Base-by-base conservation (phyloP, 2,113 vertebrate species). In the Abramis brama region DNA sequence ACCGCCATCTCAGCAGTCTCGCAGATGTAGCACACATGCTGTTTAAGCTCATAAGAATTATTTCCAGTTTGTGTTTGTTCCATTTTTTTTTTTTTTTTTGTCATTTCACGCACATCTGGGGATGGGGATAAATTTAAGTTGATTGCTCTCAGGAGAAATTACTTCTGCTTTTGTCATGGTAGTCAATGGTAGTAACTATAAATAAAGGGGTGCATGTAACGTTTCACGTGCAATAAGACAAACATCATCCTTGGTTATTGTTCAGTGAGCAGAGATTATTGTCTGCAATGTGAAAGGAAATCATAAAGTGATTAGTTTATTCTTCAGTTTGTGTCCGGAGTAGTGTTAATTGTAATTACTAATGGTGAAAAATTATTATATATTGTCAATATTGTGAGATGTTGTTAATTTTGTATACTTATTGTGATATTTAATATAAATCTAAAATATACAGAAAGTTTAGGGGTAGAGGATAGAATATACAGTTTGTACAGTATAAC, bases 101-200 rank as follows among this genome's bases (percentile, higher is more conserved):
- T 87, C 33, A 15, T 85, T 70, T 79, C 5, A 33, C 5, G 21
- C 83, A 62, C 83, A 88, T 77, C 87, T 88, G 79, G 60, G 68
- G 25, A 68, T 70, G 27, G 0, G 7, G n/a, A 50, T 52, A 10
- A 17, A 62, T 66, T 76, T 66, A 45, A 27, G 59, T 23, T 75
- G 39, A 62, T 75, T 60, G 79, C 73, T 60, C 57, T 86, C 70
- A 9, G 50, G 59, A 79, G 55, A 86, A 86, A 86, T 86, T 74
- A 60, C 15, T 60, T 75, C n/a, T 59, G 19, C 45, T 52, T 15
- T 66, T 79, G 45, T 60, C 59, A 36, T 36, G 13, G 50, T 79
- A 39, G 50, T 33, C 50, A 79, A 70, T 55, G 66, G 45, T 25
- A 13, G 25, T n/a, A 45, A 17, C 15, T 68, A 36, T 21, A 70